Evolutionary conservation across 2,113 vertebrate species (phyloP).

Genomic region (Hirundichthys speculiger): DNA sequence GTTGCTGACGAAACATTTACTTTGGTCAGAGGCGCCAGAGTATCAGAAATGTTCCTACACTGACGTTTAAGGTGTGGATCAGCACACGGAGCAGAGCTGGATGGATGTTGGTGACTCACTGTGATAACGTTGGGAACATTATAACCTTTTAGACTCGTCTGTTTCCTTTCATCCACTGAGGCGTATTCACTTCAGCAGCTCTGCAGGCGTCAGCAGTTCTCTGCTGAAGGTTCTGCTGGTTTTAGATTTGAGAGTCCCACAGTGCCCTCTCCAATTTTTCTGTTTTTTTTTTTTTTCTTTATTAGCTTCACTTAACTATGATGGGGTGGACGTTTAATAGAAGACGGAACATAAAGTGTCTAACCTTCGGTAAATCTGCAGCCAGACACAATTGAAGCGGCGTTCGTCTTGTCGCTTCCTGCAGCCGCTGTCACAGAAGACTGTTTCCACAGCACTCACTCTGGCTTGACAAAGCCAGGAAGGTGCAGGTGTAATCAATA

Average conservation of each 20-base stretch:
- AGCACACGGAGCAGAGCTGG: slow-evolving; percentile 11
- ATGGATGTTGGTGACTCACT: slow-evolving; percentile 31
- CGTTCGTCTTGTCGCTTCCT: slow-evolving; percentile 1
- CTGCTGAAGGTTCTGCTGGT: slow-evolving; percentile 34
- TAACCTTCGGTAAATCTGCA: slow-evolving; percentile 16
- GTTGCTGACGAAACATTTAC: slow-evolving; percentile 22
- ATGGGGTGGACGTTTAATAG: slow-evolving; percentile 32
- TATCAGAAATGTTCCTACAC: neutral
- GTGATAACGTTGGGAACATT: too few relatives aligned
- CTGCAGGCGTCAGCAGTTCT: slow-evolving; percentile 48
- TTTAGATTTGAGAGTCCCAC: slow-evolving; percentile 31
- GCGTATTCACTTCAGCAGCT: slow-evolving; percentile 22
- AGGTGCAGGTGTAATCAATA: neutral
- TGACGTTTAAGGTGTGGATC: neutral
- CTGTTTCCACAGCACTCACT: neutral
- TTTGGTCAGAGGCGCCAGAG: slow-evolving; percentile 8
- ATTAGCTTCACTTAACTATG: slow-evolving; percentile 36
- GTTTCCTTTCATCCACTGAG: slow-evolving; percentile 22
- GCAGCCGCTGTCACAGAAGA: neutral
- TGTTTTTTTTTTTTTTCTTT: slow-evolving; percentile 40
- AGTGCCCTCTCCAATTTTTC: neutral
- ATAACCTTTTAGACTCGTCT: slow-evolving; percentile 27
- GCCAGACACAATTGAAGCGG: slow-evolving; percentile 9
- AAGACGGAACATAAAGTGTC: slow-evolving; percentile 13
- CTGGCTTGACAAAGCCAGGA: neutral